Evolutionary conservation across 1,140 invertebrate species (phyloP), one percentile per base, ranked within the genome.

Genomic region (Megalonaias nervosa): DNA sequence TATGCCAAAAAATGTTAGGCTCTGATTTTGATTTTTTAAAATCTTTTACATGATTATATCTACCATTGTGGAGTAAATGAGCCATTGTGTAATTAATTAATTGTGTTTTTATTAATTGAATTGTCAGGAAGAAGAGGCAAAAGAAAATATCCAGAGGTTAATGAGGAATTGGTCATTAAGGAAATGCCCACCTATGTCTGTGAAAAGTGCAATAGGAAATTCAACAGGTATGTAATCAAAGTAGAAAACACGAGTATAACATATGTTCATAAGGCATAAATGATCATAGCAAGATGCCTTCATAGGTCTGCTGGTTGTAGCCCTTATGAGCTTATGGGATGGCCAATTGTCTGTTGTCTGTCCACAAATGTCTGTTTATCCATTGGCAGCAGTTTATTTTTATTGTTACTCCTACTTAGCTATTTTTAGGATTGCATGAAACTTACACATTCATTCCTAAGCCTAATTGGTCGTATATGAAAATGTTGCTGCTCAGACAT

Each of bases 121-220:
- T 48, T 9, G 9, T 48, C 38, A 71, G 66, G 58, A 78, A 77
- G 23, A 82, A 74, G 59, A 61, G 66, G 81, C 9, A 74, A 77
- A 72, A 77, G 66, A 65, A 73, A 72, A 61, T 70, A 55, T 31
- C 55, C 67, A 38, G 75, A 80, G 23, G 71, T 85, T 19, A 75
- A 84, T 67, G 69, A 82, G 31, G 71, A 81, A 15, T 68, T 82
- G 38, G 65, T 80, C 13, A 82, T 84, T 23, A 81, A 75, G 64
- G 82, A 88, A 58, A 85, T 62, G 74, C 82, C 78, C 62, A 83
- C 81, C 4, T 88, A 88, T 71, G 75, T 66, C 57, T 88, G 87
- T 81, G 68, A 71, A 14, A 85, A 84, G 71, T 88, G 87, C 83
- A 73, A 84, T 65, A 76, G 81, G 56, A 87, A 85, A 77, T 88